These are phyloP conservation scores for Mirounga angustirostris DNA, from an alignment of 2,113 vertebrate species.

Conservation along the genomic window DNA sequence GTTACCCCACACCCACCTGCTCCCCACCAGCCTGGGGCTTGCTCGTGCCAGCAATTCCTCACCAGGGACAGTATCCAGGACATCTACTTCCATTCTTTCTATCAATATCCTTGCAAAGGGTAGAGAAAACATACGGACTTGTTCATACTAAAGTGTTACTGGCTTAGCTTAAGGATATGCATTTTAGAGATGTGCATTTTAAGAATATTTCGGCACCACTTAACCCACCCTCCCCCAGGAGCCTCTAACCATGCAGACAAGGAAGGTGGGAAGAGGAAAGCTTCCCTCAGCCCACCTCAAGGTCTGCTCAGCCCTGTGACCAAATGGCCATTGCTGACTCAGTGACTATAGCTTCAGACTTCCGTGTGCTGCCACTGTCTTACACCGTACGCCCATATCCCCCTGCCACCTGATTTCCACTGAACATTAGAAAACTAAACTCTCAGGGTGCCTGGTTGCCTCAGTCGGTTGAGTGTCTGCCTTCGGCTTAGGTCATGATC, in stretches of 20 bases:
- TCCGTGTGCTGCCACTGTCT: neutral
- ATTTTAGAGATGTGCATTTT: neutral
- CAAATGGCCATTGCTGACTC: too few relatives aligned
- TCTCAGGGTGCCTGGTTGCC: neutral
- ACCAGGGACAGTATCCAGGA: neutral
- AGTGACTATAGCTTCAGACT: neutral
- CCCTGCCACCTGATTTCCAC: neutral
- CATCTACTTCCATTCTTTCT: neutral
- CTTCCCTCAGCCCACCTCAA: rapidly evolving
- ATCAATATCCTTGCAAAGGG: neutral
- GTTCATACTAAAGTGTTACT: neutral
- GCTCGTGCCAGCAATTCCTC: neutral
- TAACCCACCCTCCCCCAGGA: neutral
- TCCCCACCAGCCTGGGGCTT: neutral
- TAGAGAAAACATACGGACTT: neutral
- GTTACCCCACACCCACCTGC: neutral
- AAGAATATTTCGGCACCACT: neutral
- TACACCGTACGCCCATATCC: neutral
- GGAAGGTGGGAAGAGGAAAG: neutral
- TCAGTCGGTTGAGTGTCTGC: neutral
- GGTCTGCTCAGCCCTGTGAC: neutral
- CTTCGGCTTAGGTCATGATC: neutral
- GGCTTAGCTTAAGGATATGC: neutral
- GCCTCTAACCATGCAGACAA: neutral
- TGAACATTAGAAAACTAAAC: neutral